Percentiles rank a stretch among this genome's conserved stretches.
phyloP scores from a whole-genome alignment of 1,140 invertebrate species.

The Drosophila kepulauana region DNA sequence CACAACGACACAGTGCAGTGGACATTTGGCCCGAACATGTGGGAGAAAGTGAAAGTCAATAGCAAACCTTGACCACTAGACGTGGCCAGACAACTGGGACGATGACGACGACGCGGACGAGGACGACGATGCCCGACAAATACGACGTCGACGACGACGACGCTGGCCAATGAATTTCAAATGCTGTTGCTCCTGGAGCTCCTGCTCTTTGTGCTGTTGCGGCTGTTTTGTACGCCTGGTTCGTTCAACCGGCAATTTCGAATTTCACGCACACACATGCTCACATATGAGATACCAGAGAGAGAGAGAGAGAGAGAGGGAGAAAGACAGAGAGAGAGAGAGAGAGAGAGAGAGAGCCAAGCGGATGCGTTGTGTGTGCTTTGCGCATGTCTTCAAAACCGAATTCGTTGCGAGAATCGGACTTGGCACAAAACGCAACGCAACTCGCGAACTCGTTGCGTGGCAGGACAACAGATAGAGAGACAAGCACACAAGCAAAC shows the following conservation, averaged over 20 bases:
- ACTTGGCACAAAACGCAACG: conserved; percentile 14
- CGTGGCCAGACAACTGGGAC: conserved; percentile 50
- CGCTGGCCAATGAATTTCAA: conserved; percentile 51
- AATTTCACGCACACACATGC: conserved; percentile 50
- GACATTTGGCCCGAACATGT: conserved; percentile 46
- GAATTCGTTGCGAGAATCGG: conserved; percentile 20
- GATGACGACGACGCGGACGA: conserved; percentile 1
- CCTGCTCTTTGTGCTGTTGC: conserved; percentile 44
- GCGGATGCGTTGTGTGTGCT: neutral
- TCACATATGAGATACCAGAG: conserved; percentile 13
- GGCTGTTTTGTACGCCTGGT: conserved; percentile 60
- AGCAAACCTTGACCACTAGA: conserved; percentile 83
- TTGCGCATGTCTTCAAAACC: conserved; percentile 47
- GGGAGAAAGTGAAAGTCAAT: conserved; percentile 83
- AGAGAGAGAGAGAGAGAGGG: neutral
- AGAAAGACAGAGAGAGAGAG: neutral
- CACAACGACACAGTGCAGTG: conserved; percentile 52
- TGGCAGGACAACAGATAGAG: conserved; percentile 41
- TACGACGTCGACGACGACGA: conserved; percentile 10
- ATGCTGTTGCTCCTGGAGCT: conserved; percentile 49
- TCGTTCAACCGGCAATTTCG: conserved; percentile 76
- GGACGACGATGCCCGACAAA: conserved; percentile 33
- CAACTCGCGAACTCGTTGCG: conserved; percentile 35
- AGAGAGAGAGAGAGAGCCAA: neutral
- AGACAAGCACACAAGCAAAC: conserved; percentile 18